Percentiles rank a stretch among this genome's conserved stretches.
Evolutionary conservation across 2,113 vertebrate species (phyloP).

Genomic region (Sinocyclocheilus rhinocerous): DNA sequence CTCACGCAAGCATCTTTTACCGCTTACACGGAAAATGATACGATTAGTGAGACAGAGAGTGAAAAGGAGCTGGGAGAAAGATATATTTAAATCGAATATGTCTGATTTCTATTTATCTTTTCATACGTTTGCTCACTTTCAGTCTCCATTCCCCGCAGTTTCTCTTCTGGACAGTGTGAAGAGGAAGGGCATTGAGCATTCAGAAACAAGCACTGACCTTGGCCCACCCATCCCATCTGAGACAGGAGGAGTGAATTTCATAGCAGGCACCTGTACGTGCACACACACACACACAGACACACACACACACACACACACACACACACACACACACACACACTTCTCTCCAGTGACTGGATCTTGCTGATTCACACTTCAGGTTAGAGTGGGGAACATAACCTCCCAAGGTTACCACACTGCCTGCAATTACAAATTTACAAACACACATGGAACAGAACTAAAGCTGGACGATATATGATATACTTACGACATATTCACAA

Average conservation of each 20-base stretch:
- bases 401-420: slow-evolving; percentile 30
- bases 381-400: slow-evolving; percentile 35
- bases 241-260: slow-evolving; percentile 38
- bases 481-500: background rate
- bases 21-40: background rate
- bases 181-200: slow-evolving; percentile 42
- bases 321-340: slow-evolving; percentile 7
- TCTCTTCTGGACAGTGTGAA: slow-evolving; percentile 14
- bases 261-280: slow-evolving; percentile 25
- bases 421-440: background rate
- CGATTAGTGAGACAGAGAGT: background rate
- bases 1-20: slow-evolving; percentile 32
- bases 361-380: slow-evolving; percentile 71
- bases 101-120: background rate
- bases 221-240: slow-evolving; percentile 52
- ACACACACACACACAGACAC: slow-evolving; percentile 22
- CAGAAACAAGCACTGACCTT: slow-evolving; percentile 46
- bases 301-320: slow-evolving; percentile 21
- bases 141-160: background rate
- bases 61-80: background rate
- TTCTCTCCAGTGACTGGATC: slow-evolving; percentile 52
- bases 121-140: slow-evolving; percentile 17
- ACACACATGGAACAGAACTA: background rate
- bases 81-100: background rate
- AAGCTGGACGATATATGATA: background rate